These are phyloP conservation scores for Adelosebastes latens DNA, from an alignment of 2,797 vertebrate genomes.

Conservation along the genomic window DNA sequence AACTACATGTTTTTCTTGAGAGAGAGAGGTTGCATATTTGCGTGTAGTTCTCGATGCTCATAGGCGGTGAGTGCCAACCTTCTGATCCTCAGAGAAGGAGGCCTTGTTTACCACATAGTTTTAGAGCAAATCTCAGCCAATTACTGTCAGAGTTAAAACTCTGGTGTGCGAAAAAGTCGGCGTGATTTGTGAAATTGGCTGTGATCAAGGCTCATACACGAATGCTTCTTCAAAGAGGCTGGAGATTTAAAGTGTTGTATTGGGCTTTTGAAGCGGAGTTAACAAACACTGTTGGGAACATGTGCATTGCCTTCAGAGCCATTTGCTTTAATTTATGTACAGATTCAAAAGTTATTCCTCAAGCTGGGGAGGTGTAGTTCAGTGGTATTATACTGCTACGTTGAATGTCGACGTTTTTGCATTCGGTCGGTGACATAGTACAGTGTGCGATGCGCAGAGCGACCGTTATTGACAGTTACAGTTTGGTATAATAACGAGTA, in stretches of 20 bases:
- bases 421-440: no score
- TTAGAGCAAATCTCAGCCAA: constrained; percentile 48
- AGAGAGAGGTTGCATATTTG: background rate
- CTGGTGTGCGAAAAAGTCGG: background rate
- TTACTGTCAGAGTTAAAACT: constrained; percentile 50
- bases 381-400: background rate
- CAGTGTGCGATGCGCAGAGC: no score
- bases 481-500: no score
- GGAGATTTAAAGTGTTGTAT: constrained; percentile 26
- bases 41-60: background rate
- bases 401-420: no score
- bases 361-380: background rate
- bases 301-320: background rate
- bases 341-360: background rate
- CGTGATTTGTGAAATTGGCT: constrained; percentile 50
- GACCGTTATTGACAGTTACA: no score
- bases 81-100: constrained; percentile 35
- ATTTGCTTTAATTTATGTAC: constrained; percentile 8
- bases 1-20: constrained; percentile 10
- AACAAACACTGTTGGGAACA: constrained; percentile 35
- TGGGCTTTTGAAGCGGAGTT: constrained; percentile 26
- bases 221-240: constrained; percentile 38
- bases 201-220: constrained; percentile 17
- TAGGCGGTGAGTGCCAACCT: background rate
- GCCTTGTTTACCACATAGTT: constrained; percentile 42